Evolutionary conservation across 2,113 vertebrate species (phyloP).

Genomic region (Todiramphus chloris): DNA sequence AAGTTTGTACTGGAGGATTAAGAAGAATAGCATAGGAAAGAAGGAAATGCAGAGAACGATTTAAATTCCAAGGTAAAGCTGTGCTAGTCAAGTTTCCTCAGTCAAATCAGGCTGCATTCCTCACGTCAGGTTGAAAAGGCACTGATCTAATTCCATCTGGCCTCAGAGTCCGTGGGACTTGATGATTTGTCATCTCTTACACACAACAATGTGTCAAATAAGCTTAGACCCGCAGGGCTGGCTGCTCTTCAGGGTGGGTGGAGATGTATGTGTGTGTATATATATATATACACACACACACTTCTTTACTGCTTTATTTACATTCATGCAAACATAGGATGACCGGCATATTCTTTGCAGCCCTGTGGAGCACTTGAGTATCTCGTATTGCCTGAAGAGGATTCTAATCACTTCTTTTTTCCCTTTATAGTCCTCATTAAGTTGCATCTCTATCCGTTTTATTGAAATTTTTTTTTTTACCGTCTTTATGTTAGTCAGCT

Average conservation of each 20-base stretch:
- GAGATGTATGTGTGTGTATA: accelerated
- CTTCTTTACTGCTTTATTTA: not conserved
- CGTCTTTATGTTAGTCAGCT: not conserved
- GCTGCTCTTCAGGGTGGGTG: not conserved
- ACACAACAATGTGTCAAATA: not conserved
- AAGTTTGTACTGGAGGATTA: conserved; percentile 34
- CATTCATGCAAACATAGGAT: not conserved
- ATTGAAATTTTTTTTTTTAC: not conserved
- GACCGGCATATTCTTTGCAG: not conserved
- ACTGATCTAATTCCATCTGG: conserved; percentile 9
- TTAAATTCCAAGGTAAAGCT: conserved; percentile 22
- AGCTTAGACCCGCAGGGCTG: not conserved
- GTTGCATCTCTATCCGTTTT: not conserved
- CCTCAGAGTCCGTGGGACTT: not conserved
- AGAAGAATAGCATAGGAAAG: not conserved
- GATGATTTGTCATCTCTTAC: not conserved
- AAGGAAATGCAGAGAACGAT: not conserved
- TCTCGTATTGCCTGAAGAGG: not conserved
- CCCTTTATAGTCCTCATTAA: not conserved
- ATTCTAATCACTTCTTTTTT: not conserved
- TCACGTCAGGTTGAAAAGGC: not conserved
- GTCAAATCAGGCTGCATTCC: not conserved
- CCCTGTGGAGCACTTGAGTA: not conserved
- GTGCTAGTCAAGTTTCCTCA: not conserved
- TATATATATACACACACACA: not conserved